Conservation (phyloP, 2,797 vertebrate genomes). For the Pseudochirops corinnae region DNA sequence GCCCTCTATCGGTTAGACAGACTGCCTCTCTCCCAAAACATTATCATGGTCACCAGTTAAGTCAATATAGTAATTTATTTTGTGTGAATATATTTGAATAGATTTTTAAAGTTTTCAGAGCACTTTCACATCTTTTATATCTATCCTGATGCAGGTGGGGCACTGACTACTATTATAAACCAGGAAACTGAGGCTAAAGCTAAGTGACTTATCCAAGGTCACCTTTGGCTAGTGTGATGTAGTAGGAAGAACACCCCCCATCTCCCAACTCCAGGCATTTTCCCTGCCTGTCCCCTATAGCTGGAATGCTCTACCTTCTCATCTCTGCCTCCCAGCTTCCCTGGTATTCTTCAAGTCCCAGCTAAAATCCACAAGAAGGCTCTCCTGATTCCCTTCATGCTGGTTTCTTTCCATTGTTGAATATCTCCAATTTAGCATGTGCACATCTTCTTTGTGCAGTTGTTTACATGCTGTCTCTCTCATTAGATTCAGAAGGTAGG, state of each 20-base stretch:
- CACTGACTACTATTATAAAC: neutral
- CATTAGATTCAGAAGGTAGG: neutral
- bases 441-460: neutral
- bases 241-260: neutral
- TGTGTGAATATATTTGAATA: neutral
- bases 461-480: neutral
- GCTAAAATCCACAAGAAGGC: neutral
- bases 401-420: neutral
- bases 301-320: neutral
- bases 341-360: neutral
- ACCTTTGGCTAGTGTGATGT: neutral
- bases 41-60: neutral
- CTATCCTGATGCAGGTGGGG: neutral
- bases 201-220: neutral
- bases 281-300: neutral
- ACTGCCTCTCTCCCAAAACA: neutral
- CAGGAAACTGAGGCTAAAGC: neutral
- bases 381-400: neutral
- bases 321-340: neutral
- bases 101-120: neutral
- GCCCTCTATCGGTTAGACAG: neutral
- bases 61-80: neutral
- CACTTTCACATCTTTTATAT: neutral
- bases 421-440: neutral
- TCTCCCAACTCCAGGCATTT: neutral